Evolutionary conservation across 2,888 invertebrate genomes (phyloP), one percentile per base, ranked within the genome.

Genomic region (Eilema depressum): DNA sequence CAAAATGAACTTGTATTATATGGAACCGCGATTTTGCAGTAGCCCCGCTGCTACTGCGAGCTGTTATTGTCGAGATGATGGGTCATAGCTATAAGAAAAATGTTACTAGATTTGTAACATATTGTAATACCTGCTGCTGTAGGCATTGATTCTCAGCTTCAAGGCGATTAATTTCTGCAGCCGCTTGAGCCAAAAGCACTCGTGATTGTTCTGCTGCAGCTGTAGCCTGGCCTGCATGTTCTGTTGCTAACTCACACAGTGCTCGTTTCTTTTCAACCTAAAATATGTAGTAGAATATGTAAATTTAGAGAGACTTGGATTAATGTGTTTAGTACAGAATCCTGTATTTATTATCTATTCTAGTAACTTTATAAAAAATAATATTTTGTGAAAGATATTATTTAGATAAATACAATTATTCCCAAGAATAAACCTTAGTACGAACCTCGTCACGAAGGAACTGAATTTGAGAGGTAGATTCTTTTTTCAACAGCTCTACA

Each of bases 141-240:
- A 91, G 87, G 12, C 91, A 87, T 41, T 86, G 86, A 78, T 93
- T 93, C 57, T 95, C 94, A n/a, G 80, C 74, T 72, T 95, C 95
- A 7, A 94, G 88, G 0, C 93, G 87, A 2, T 89, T 74, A 20
- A 95, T 89, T 61, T 93, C 94, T 0, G 86, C 83, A 10, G 93
- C 92, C 8, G 95, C 95, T 41, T 89, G 92, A 20, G 89, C 86
- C 1, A 95, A 83, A 63, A 95, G 82, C 41, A 75, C 86, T 1
- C 95, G 92, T 10, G 94, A 89, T 80, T 93, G 92, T 75, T 94
- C 95, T 0, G 94, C 93, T 10, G 92, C 94, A 2, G 86, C 92
- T 1, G 90, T 82, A 3, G 94, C 94, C 59, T 91, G 91, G 0
- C 90, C 93, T 7, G 95, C 95, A 64, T 94, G 94, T 77, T 93